Conservation (phyloP, 2,797 vertebrate genomes). For the Helostoma temminkii region DNA sequence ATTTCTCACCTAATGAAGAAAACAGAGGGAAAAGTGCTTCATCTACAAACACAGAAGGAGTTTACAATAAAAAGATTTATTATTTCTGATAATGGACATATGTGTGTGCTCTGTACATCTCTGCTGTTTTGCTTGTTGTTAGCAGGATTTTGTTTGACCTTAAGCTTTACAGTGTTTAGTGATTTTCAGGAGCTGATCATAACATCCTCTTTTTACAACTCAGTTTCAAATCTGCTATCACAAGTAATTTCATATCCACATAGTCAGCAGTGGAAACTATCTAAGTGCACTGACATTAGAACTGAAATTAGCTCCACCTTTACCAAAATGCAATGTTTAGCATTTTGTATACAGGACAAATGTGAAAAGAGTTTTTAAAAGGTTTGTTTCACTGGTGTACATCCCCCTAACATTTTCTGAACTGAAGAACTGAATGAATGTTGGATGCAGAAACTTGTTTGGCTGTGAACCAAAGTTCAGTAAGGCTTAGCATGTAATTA, state of each 20-base stretch:
- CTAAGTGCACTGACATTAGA: too few relatives aligned
- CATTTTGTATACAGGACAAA: too few relatives aligned
- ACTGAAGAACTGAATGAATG: too few relatives aligned
- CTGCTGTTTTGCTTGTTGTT: neutral
- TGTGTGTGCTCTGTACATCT: neutral
- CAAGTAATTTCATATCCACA: conserved; percentile 1
- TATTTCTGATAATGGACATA: neutral
- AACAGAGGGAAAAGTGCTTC: neutral
- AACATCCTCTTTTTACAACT: conserved; percentile 10
- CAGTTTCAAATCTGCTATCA: conserved; percentile 17
- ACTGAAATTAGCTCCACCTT: too few relatives aligned
- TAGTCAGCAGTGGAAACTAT: neutral
- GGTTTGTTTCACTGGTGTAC: too few relatives aligned
- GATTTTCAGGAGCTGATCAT: conserved; percentile 25
- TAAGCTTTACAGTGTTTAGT: neutral
- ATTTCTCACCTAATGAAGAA: neutral
- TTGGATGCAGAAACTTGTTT: too few relatives aligned
- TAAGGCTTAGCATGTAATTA: too few relatives aligned
- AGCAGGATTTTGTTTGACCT: neutral
- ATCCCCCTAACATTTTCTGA: too few relatives aligned
- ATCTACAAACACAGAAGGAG: neutral
- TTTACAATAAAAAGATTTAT: neutral
- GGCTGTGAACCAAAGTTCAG: too few relatives aligned
- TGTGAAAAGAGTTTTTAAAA: too few relatives aligned
- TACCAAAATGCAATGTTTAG: too few relatives aligned